Base-by-base conservation (phyloP, 2,888 invertebrate genomes). In the Clivina fossor region DNA sequence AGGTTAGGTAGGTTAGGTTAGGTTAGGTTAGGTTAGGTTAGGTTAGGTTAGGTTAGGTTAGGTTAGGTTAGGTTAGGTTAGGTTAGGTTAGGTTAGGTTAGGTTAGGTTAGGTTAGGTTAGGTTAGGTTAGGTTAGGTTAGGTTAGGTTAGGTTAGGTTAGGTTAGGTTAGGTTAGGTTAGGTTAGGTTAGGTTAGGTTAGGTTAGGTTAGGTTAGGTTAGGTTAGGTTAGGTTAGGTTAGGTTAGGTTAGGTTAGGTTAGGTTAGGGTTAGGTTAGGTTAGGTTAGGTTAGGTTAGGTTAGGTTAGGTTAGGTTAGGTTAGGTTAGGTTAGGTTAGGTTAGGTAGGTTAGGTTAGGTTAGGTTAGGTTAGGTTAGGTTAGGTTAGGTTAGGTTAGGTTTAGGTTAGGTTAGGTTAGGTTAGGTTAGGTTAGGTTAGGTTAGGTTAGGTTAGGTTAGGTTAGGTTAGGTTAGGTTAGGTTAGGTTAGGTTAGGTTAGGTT, bases 391-490 rank as follows among this genome's bases (percentile, higher is more conserved):
- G 51, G 28, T 51, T 32, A 33, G 51, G 28, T n/a, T n/a, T 51
- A 32, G 43, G 50, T 38, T 50, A 40, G 40, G 50, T 38, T 50
- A 40, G 43, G 51, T 40, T 51, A 41, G 43, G 51, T 40, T 51
- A 41, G 43, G 51, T 40, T 51, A 32, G 32, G 28, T 28, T 57
- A 57, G 57, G 57, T 57, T 60, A 57, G 57, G 57, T 57, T 57
- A 57, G 57, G 57, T 64, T 63, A 63, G 64, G 65, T 63, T 65
- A 38, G 38, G 38, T 38, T 38, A 38, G 38, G 38, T 38, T 38
- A 38, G 38, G 38, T 38, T 38, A 38, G 58, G 32, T 49, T 22
- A 24, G 43, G 19, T 43, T 22, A 24, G 43, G 19, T 32, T 20
- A 33, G 51, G 24, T 51, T 41, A 41, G 41, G 50, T 41, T 51